These are phyloP conservation scores for Anableps anableps DNA, from an alignment of 2,797 vertebrate species.

Conservation along the genomic window DNA sequence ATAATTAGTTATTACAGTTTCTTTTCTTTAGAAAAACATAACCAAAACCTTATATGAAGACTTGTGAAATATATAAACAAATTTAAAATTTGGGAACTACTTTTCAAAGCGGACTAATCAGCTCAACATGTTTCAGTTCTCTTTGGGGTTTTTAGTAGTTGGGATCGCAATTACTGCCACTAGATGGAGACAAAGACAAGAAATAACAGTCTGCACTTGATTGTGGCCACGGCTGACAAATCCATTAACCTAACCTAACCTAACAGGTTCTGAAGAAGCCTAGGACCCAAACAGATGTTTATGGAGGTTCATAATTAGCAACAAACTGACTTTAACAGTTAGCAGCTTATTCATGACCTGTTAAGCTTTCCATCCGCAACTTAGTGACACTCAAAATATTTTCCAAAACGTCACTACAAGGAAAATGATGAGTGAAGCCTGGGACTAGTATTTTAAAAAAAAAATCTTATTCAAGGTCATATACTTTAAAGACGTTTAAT, in stretches of 20 bases:
- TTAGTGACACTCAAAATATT: not conserved
- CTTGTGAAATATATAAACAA: not conserved
- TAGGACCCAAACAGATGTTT: not conserved
- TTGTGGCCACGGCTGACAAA: not conserved
- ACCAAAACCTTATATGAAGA: rapidly evolving
- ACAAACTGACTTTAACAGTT: not conserved
- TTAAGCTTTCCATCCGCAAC: not conserved
- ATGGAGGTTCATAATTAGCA: not conserved
- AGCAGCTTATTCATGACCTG: not conserved
- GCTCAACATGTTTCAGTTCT: not conserved
- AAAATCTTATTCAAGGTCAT: not conserved
- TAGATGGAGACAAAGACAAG: constrained; percentile 50
- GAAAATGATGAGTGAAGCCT: too few species aligned
- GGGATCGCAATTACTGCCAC: constrained; percentile 25
- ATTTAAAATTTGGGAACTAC: constrained; percentile 35
- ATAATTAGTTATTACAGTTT: not conserved
- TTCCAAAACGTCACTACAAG: not conserved
- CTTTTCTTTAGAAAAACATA: not conserved
- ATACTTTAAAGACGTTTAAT: not conserved
- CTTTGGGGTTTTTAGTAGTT: not conserved
- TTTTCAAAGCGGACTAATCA: constrained; percentile 53
- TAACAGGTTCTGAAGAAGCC: not conserved
- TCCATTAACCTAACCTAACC: not conserved
- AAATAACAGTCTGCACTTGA: not conserved
- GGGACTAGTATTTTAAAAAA: not conserved